Evolutionary conservation across 2,113 vertebrate species (phyloP).

Genomic region (Opisthocomus hoazin): DNA sequence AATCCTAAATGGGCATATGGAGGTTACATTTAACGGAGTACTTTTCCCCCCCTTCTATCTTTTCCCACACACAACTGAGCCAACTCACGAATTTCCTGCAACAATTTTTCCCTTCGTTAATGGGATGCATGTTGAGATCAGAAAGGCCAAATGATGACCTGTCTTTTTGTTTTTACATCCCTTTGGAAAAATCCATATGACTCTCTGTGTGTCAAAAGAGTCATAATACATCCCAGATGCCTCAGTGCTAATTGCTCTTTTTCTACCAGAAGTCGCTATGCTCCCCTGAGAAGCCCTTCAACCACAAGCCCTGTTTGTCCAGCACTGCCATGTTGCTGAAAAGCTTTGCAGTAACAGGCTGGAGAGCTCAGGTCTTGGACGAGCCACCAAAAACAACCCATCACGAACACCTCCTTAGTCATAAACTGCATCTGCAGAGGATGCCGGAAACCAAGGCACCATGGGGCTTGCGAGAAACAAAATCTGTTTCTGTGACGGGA

Average conservation of each 20-base stretch:
- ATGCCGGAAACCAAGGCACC: accelerated
- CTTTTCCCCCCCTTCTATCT: neutral
- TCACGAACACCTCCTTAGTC: neutral
- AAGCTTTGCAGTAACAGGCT: neutral
- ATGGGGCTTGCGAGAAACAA: neutral
- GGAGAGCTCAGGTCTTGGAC: neutral
- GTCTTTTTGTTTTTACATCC: neutral
- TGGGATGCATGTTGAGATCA: slow-evolving; percentile 36
- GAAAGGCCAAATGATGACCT: slow-evolving; percentile 34
- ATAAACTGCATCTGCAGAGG: neutral
- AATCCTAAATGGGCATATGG: slow-evolving; percentile 44
- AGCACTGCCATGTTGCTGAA: neutral
- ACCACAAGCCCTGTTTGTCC: neutral
- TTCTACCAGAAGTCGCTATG: neutral
- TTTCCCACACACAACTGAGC: slow-evolving; percentile 23
- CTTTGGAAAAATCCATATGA: slow-evolving; percentile 29
- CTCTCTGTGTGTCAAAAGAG: neutral
- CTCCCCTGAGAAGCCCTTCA: neutral
- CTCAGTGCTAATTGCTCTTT: neutral
- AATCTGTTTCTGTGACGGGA: neutral
- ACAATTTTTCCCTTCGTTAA: neutral
- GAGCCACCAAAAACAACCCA: neutral
- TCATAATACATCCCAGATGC: slow-evolving; percentile 28
- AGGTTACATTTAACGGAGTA: neutral
- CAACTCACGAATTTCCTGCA: slow-evolving; percentile 25